These are phyloP conservation scores for Corythaixoides concolor DNA, from an alignment of 2,113 vertebrate genomes.

Conservation along the genomic window DNA sequence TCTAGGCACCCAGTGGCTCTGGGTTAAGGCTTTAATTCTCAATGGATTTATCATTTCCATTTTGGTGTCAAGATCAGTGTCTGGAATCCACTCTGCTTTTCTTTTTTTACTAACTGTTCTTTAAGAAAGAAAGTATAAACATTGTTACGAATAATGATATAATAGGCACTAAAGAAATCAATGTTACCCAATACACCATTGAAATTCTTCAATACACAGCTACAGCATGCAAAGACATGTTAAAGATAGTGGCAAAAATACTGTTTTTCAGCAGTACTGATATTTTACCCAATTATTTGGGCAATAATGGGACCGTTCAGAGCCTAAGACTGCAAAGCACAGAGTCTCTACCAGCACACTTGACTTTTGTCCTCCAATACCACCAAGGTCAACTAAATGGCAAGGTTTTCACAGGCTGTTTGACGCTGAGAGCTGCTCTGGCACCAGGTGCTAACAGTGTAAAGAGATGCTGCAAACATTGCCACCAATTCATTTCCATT, in stretches of 20 bases:
- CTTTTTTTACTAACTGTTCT: background rate
- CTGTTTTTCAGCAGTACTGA: background rate
- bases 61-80: background rate
- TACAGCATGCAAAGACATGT: background rate
- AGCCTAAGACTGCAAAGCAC: background rate
- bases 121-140: background rate
- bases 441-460: background rate
- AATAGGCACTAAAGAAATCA: background rate
- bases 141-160: background rate
- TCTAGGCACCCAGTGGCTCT: background rate
- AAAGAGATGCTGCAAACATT: background rate
- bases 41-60: background rate
- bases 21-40: background rate
- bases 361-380: background rate
- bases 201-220: background rate
- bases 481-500: background rate
- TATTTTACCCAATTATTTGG: background rate
- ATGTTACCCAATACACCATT: background rate
- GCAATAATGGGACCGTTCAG: background rate
- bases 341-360: background rate
- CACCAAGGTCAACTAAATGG: background rate
- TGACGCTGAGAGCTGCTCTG: background rate
- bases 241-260: background rate
- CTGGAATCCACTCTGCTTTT: background rate
- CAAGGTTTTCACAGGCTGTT: background rate